Percentiles rank a stretch among this genome's conserved stretches.
These are phyloP conservation scores for Bettongia penicillata DNA, from an alignment of 2,113 vertebrate species.

Conservation along the genomic window DNA sequence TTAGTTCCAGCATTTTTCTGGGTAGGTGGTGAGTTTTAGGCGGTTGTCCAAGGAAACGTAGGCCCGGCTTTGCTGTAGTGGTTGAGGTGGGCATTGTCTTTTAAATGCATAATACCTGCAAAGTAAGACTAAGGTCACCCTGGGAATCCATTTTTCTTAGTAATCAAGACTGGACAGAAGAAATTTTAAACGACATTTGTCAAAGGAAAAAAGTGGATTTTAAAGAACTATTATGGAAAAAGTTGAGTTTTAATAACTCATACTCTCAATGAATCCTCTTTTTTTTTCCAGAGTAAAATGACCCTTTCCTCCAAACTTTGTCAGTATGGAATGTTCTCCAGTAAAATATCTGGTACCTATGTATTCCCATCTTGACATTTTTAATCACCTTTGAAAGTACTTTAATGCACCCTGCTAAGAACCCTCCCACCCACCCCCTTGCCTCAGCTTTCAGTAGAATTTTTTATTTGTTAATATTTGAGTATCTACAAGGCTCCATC, in stretches of 20 bases:
- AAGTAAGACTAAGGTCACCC: conserved; percentile 65
- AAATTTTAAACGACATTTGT: neutral
- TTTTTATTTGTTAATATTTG: neutral
- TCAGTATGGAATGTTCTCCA: neutral
- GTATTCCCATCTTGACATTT: neutral
- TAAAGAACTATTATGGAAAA: conserved; percentile 8
- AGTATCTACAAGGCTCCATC: neutral
- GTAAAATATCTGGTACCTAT: neutral
- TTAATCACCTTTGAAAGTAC: neutral
- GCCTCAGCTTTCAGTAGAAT: neutral
- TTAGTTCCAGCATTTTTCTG: neutral
- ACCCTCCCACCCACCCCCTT: neutral
- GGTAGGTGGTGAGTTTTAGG: neutral
- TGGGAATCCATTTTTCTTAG: neutral
- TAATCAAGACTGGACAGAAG: neutral
- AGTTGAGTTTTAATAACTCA: neutral
- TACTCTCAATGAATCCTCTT: neutral
- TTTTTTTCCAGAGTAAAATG: conserved; percentile 52
- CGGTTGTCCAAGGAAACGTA: neutral
- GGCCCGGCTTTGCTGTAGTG: neutral
- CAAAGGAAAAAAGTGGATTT: neutral
- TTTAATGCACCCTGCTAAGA: neutral
- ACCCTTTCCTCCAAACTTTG: neutral
- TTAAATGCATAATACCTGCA: conserved; percentile 37
- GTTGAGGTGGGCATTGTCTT: neutral